A percentile compares a stretch with the other conserved stretches of the same genome.
These are phyloP conservation scores for Scolopax rusticola DNA, from an alignment of 2,797 vertebrate genomes.

Conservation along the genomic window DNA sequence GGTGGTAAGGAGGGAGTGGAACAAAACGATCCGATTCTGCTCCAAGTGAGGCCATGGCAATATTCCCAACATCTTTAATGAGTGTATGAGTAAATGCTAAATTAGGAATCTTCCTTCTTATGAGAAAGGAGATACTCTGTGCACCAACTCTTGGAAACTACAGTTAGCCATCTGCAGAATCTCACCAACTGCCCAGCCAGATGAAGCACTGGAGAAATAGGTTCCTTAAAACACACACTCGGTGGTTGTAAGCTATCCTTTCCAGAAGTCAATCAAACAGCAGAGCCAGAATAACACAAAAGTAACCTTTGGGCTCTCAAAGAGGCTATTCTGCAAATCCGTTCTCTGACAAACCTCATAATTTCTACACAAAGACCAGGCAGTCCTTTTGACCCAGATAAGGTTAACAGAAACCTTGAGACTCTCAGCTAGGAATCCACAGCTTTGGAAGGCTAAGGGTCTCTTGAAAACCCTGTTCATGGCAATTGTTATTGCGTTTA, in stretches of 20 bases:
- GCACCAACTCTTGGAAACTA: slow-evolving; percentile 21
- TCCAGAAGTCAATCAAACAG: not conserved
- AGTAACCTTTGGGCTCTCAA: not conserved
- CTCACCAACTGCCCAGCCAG: slow-evolving; percentile 3
- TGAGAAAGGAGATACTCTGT: not conserved
- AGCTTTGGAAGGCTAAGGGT: not conserved
- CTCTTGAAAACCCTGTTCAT: not conserved
- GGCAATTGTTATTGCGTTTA: not conserved
- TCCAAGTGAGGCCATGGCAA: slow-evolving; percentile 56
- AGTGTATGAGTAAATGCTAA: slow-evolving; percentile 42
- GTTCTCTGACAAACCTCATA: not conserved
- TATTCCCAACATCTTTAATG: slow-evolving; percentile 49
- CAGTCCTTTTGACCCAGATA: not conserved
- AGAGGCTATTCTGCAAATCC: not conserved
- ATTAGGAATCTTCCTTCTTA: slow-evolving; percentile 44
- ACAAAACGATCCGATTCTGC: not conserved
- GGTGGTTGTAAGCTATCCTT: not conserved
- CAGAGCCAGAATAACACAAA: not conserved
- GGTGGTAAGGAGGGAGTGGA: slow-evolving; percentile 38
- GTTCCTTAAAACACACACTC: not conserved
- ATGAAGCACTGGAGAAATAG: not conserved
- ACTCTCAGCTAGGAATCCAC: not conserved
- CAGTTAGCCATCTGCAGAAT: slow-evolving; percentile 40
- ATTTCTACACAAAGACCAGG: not conserved
- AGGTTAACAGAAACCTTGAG: not conserved